Base-by-base conservation (phyloP, 2,888 invertebrate genomes). In the Xanthorhoe designata region DNA sequence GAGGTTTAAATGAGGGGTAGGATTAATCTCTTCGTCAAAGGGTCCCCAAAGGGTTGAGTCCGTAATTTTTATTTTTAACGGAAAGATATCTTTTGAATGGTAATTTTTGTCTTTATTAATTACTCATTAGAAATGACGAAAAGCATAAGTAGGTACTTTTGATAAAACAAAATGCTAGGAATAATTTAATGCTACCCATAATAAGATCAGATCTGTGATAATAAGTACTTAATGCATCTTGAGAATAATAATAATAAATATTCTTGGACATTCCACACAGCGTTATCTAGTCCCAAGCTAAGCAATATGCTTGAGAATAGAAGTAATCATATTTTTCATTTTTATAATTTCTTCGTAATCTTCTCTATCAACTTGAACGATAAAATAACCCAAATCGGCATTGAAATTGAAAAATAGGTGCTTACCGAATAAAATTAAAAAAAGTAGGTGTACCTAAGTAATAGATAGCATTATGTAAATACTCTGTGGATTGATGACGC, bases 401-500 rank as follows among this genome's bases (percentile, higher is more conserved):
- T 13, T 19, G 17, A 50, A 50, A 19, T 50, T 50, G 19, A 51
- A 51, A 24, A 24, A 51, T 13, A n/a, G n/a, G n/a, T n/a, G n/a
- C n/a, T n/a, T n/a, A n/a, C 2, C n/a, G 13, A 15, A 6, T 57
- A 3, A 60, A 65, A 60, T 54, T 50, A 42, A 60, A 60, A 52
- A 52, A 52, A 49, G 1, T 3, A 24, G 24, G 24, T n/a, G 32
- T 56, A 47, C 29, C n/a, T n/a, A n/a, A n/a, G 42, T 56, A 45
- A 53, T 49, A 61, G 49, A 53, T 66, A 45, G 7, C 15, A 32
- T 58, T 54, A 47, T 5, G 17, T 55, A 50, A 9, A 17, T 52
- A 56, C n/a, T 49, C 59, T 52, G 56, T 42, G 24, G 55, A 60
- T 60, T 29, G 42, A 60, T 54, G 58, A 18, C 54, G 38, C 35